A percentile compares a stretch with the other conserved stretches of the same genome.
Evolutionary conservation across 2,797 vertebrate genomes (phyloP).

Genomic region (Meriones psammophilus): DNA sequence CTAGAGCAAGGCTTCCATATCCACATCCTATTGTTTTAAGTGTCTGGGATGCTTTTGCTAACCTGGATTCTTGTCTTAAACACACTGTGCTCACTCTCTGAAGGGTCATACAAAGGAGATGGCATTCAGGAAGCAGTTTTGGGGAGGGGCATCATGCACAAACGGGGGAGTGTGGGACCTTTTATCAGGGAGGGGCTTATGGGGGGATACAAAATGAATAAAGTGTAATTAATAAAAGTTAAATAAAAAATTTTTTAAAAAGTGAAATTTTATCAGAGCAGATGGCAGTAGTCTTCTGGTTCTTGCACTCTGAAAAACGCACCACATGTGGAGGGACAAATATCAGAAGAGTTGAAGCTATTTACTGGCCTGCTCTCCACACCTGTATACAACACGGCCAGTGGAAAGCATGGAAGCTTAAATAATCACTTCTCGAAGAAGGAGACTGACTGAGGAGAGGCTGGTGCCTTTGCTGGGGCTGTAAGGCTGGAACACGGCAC

Average conservation of each 20-base stretch:
- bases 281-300: neutral
- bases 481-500: accelerated
- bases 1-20: neutral
- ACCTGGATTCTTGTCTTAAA: neutral
- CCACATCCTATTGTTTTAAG: neutral
- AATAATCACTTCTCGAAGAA: neutral
- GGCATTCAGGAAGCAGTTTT: neutral
- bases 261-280: neutral
- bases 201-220: too few relatives aligned
- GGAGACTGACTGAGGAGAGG: neutral
- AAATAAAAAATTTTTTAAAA: too few relatives aligned
- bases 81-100: neutral
- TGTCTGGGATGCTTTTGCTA: neutral
- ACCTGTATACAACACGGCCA: neutral
- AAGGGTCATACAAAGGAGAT: neutral
- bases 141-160: too few relatives aligned
- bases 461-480: neutral
- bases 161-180: too few relatives aligned
- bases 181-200: too few relatives aligned
- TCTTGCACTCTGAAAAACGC: neutral
- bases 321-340: neutral
- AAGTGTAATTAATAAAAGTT: too few relatives aligned
- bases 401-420: neutral
- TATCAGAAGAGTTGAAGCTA: neutral
- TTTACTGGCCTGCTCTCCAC: neutral